phyloP scores from a whole-genome alignment of 2,113 vertebrate species.

The Cephalopholis sonnerati region DNA sequence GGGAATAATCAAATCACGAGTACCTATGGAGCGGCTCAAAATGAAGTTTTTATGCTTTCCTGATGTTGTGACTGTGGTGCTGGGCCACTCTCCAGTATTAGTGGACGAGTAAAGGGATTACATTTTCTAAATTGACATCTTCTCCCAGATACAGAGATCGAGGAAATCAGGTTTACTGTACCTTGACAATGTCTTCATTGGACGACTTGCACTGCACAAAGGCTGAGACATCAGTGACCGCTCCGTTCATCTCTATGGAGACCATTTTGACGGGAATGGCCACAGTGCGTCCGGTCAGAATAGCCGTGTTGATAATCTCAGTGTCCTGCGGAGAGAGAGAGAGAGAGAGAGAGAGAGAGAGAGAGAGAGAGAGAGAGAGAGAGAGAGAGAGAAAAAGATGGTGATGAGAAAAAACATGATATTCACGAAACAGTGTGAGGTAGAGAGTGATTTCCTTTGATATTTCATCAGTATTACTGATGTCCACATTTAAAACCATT shows the following conservation, averaged over 20 bases:
- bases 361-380: too few species aligned
- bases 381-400: background rate
- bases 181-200: conserved; percentile 98
- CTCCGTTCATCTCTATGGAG: conserved; percentile 93
- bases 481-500: conserved; percentile 39
- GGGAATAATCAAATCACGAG: conserved; percentile 57
- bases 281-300: conserved; percentile 95
- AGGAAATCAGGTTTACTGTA: conserved; percentile 69
- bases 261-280: conserved; percentile 98
- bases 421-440: conserved; percentile 35
- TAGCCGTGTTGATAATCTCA: conserved; percentile 98
- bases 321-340: conserved; percentile 87
- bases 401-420: background rate
- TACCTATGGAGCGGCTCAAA: conserved; percentile 30
- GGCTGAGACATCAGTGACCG: conserved; percentile 90
- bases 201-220: conserved; percentile 94
- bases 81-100: conserved; percentile 17
- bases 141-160: conserved; percentile 2
- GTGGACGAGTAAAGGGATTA: conserved; percentile 49
- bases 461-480: conserved; percentile 57
- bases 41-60: conserved; percentile 59
- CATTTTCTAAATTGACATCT: conserved; percentile 44
- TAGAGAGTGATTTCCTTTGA: conserved; percentile 22
- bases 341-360: too few species aligned
- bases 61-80: conserved; percentile 40